A percentile compares a stretch with the other conserved stretches of the same genome.
These are phyloP conservation scores for Nysson spinosus DNA, from an alignment of 2,888 invertebrate genomes.

Conservation along the genomic window DNA sequence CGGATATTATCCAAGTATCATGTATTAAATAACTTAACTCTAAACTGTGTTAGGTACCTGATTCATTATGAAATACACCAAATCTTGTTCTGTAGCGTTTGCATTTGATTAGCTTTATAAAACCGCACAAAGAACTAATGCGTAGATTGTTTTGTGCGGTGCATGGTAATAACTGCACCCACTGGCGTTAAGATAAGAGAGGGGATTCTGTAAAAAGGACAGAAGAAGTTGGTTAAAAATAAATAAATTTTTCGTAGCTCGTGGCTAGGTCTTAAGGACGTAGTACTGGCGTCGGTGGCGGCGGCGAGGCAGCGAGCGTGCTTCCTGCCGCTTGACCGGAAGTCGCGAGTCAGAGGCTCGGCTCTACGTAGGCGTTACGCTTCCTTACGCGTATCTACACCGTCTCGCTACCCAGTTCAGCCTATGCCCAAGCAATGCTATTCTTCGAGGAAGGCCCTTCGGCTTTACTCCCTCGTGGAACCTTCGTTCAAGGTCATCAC, in stretches of 20 bases:
- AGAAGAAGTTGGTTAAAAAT: not conserved
- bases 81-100: too few species aligned
- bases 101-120: too few species aligned
- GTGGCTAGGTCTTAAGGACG: slow-evolving; percentile 44
- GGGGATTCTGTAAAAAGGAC: too few species aligned
- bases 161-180: too few species aligned
- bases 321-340: slow-evolving; percentile 77
- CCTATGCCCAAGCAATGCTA: slow-evolving; percentile 18
- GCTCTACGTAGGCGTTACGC: slow-evolving; percentile 75
- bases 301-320: slow-evolving; percentile 74
- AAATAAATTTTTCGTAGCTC: slow-evolving; percentile 45
- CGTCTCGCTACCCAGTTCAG: slow-evolving; percentile 70
- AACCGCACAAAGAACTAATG: too few species aligned
- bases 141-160: too few species aligned
- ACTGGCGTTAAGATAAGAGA: too few species aligned
- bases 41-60: too few species aligned
- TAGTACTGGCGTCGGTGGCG: slow-evolving; percentile 59
- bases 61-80: too few species aligned
- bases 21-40: too few species aligned
- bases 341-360: slow-evolving; percentile 77
- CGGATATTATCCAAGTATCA: too few species aligned
- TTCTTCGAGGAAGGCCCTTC: slow-evolving; percentile 38
- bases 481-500: slow-evolving; percentile 40
- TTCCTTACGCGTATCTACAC: slow-evolving; percentile 74
- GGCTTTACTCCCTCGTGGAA: slow-evolving; percentile 34